Evolutionary conservation across 2,113 vertebrate species (phyloP), one percentile per base, ranked within the genome.

Genomic region (Apteryx mantelli): DNA sequence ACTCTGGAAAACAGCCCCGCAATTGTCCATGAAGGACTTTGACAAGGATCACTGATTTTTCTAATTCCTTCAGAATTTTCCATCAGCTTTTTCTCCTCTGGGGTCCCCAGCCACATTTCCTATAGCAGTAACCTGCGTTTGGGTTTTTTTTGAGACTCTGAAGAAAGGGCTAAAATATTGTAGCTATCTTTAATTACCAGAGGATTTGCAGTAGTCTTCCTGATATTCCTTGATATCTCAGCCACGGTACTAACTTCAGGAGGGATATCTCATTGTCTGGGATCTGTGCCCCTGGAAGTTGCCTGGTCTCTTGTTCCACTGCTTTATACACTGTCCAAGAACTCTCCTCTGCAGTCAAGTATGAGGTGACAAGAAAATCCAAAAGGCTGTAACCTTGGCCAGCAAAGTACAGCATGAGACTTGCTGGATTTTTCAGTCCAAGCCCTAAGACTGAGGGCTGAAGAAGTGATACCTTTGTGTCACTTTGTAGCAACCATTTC

Each of bases 51-150:
- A 92, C 68, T 20, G 46, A 7, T 61, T 95, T 80, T 63, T 88
- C 79, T 87, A 85, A 87, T 93, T 94, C 48, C 70, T 92, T 56
- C 63, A 19, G 21, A 96, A 70, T 26, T 87, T 85, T 87, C 60
- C 15, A 7, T 87, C 89, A 88, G 74, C 75, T 53, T 11, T 88
- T 84, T 20, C 1, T 53, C 56, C 52, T 84, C 61, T 89, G 69
- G 75, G 70, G 82, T 91, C 38, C 52, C 52, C 3, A 2, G 63
- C 2, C 71, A 42, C 32, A 55, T 85, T 82, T 85, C 50, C 56
- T 68, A 40, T 9, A 56, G 55, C 77, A 91, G 10, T 7, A 25
- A 66, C 52, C 48, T 19, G 61, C 6, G 13, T 74, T 86, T 83
- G 42, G 46, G 9, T 7, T 81, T 38, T 40, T 73, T 55, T 50